Percentiles rank a stretch among this genome's conserved stretches.
phyloP scores from a whole-genome alignment of 2,797 vertebrate genomes.

The Propithecus perrieri region DNA sequence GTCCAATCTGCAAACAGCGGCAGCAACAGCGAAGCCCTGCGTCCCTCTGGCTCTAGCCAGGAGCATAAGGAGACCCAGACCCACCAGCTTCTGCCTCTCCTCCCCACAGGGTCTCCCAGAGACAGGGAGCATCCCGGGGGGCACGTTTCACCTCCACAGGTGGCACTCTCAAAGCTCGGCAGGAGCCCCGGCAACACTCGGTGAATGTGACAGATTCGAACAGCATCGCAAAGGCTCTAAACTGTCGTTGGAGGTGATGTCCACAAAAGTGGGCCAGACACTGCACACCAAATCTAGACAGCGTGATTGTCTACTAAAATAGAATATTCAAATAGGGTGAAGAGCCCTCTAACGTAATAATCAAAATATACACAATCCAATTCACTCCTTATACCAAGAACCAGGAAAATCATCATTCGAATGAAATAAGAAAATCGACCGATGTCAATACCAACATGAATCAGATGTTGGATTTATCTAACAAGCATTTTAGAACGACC shows the following conservation, averaged over 20 bases:
- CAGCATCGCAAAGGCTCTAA: neutral
- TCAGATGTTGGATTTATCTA: neutral
- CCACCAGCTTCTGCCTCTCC: neutral
- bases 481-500: neutral
- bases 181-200: accelerated
- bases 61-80: neutral
- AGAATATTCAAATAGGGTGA: neutral
- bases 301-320: neutral
- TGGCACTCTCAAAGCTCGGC: neutral
- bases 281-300: neutral
- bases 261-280: neutral
- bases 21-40: neutral
- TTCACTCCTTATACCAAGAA: neutral
- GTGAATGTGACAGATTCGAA: neutral
- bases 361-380: neutral
- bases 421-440: neutral
- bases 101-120: neutral
- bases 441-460: neutral
- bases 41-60: neutral
- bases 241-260: neutral
- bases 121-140: neutral
- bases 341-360: no score
- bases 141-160: neutral
- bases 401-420: neutral
- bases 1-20: neutral